Conservation (phyloP, 2,888 invertebrate species). For the Phengaris arion region DNA sequence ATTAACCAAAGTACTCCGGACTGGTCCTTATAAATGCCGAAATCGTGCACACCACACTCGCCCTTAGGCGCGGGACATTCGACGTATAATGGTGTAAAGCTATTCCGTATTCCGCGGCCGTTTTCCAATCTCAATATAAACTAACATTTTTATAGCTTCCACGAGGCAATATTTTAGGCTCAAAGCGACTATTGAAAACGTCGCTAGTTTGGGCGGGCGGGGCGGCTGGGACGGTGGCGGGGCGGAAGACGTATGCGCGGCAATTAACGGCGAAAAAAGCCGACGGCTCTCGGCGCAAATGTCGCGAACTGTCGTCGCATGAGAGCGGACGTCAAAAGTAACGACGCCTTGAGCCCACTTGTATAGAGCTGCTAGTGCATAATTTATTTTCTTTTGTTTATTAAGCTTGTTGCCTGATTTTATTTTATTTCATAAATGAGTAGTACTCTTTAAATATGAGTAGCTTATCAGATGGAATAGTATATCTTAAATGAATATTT, state of each 20-base stretch:
- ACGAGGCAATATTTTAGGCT: constrained; percentile 53
- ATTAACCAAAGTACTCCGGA: constrained; percentile 45
- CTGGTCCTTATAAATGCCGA: constrained; percentile 28
- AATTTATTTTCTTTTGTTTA: not conserved
- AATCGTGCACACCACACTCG: constrained; percentile 32
- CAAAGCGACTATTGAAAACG: constrained; percentile 50
- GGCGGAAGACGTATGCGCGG: constrained; percentile 55
- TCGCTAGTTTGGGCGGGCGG: constrained; percentile 36
- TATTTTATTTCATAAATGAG: no score
- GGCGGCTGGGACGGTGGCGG: not conserved
- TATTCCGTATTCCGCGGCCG: constrained; percentile 22
- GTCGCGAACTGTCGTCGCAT: constrained; percentile 63
- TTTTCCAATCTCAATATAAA: constrained; percentile 43
- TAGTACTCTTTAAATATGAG: no score
- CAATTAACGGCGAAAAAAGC: constrained; percentile 70
- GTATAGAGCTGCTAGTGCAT: constrained; percentile 50
- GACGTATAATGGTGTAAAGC: constrained; percentile 33
- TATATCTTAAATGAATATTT: no score
- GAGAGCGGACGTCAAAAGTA: constrained; percentile 62
- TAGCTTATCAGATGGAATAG: no score
- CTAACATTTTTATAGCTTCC: constrained; percentile 52
- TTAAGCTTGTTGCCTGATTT: no score
- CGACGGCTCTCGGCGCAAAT: constrained; percentile 47
- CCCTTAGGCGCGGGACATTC: constrained; percentile 21
- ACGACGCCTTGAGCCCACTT: constrained; percentile 41